Evolutionary conservation across 2,113 vertebrate species (phyloP), one percentile per base, ranked within the genome.

Genomic region (Melanerpes formicivorus): DNA sequence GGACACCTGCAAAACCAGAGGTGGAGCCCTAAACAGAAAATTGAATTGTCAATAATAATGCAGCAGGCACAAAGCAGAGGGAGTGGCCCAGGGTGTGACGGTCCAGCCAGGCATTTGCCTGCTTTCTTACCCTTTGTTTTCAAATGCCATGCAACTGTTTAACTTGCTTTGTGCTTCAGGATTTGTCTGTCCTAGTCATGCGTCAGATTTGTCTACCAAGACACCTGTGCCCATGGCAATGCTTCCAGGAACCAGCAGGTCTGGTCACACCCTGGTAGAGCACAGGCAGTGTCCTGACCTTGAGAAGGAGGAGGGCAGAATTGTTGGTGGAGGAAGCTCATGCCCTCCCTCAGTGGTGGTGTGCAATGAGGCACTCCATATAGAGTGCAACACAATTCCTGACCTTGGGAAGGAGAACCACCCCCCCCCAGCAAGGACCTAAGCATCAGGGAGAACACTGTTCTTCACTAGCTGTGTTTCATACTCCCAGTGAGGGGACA

Each of bases 401-500:
- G 12, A 34, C 19, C 54, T 13, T 23, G 70, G 74, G 25, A 52
- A 30, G 4, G 29, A 74, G 50, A 62, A 21, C 4, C 50, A 3
- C 16, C 40, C 40, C 34, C 48, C 50, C 52, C 55, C 65, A 8
- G 12, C 32, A 42, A 58, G 77, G 32, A 8, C 19, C 21, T 46
- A 25, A 7, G 14, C 52, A 25, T 14, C 42, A 21, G 8, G 40
- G 12, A 12, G 13, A 42, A 52, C 2, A 14, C 8, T 50, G 46
- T 25, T 34, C 32, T 50, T 64, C 48, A 5, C 10, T 40, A 12
- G 1, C 40, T 62, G 18, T 9, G 5, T 50, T 40, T 52, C 62
- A 1, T 0, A 14, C 1, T 32, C 30, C 30, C 5, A 18, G 2
- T 2, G 13, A 25, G 32, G 46, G 22, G 8, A 11, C 54, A 37